Evolutionary conservation across 2,113 vertebrate species (phyloP), one percentile per base, ranked within the genome.

Genomic region (Actenoides hombroni): DNA sequence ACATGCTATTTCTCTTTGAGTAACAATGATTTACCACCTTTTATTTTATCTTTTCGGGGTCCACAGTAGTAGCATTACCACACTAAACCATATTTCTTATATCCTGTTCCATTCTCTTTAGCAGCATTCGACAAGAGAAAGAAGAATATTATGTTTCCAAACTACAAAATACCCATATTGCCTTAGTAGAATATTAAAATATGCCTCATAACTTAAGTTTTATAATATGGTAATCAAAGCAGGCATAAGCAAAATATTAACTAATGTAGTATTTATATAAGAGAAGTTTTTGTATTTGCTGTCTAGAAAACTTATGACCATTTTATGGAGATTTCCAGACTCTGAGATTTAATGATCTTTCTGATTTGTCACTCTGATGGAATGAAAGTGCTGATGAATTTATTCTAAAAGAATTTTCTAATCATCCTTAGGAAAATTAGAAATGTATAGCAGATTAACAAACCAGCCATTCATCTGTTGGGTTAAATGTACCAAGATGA

Each of bases 381-480:
- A 84, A 65, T 54, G 80, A 71, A 81, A 49, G 61, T 48, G 80
- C 70, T 94, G 28, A 4, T 60, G 78, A 94, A 92, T 94, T 94
- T 94, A 70, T 60, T 82, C 80, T 33, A 95, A 95, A 80, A 96
- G 95, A 92, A 80, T 96, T 95, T 84, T 75, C 75, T 91, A 94
- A 92, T 96, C 59, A 64, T 92, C 78, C 46, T 85, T 73, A 35
- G 80, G 86, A 96, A 95, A 96, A 97, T 97, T 37, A 94, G 95
- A 94, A 92, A 91, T 95, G 54, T 83, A 33, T 94, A 86, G 83
- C 83, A 94, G 86, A 92, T 97, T 94, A 95, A 74, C 78, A 92
- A 93, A 51, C 14, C 86, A 91, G 92, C 80, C 78, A 94, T 94
- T 96, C 94, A 69, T 96, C 93, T 95, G 57, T 69, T 93, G 88